phyloP scores from a whole-genome alignment of 2,797 vertebrate species.

The Sebastes diaconus region DNA sequence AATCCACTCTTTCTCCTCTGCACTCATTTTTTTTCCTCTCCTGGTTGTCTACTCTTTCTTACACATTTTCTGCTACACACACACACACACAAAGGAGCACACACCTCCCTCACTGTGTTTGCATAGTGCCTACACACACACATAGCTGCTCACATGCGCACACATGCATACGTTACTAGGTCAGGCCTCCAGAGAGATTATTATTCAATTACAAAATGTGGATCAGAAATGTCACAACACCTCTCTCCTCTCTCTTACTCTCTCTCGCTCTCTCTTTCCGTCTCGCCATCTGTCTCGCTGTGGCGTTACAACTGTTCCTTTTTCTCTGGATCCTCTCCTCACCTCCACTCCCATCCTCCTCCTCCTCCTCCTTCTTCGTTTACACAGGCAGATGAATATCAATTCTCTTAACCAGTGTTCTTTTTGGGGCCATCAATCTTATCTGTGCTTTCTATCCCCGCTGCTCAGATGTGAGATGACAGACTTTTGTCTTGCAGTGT shows the following conservation, averaged over 20 bases:
- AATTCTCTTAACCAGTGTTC: conserved; percentile 62
- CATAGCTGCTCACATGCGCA: conserved; percentile 9
- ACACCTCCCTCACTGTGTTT: conserved; percentile 19
- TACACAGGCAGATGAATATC: conserved; percentile 68
- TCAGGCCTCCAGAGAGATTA: conserved; percentile 75
- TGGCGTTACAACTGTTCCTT: conserved; percentile 10
- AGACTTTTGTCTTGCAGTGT: conserved; percentile 79
- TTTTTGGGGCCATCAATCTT: conserved; percentile 70
- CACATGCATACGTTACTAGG: conserved; percentile 53
- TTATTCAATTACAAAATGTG: conserved; percentile 80
- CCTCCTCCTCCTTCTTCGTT: conserved; percentile 29
- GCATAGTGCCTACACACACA: conserved; percentile 2
- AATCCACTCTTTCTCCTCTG: background rate
- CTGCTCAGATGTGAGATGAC: conserved; percentile 73
- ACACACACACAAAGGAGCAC: conserved; percentile 13
- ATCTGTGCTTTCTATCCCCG: conserved; percentile 55
- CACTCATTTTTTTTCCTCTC: conserved; percentile 13
- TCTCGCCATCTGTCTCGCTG: conserved; percentile 12
- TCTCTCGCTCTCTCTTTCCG: conserved; percentile 9
- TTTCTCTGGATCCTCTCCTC: conserved; percentile 15
- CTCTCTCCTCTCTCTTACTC: conserved; percentile 27
- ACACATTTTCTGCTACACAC: conserved; percentile 35
- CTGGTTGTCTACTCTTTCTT: conserved; percentile 18
- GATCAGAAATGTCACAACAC: conserved; percentile 74
- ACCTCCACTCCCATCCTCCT: conserved; percentile 5